Base-by-base conservation (phyloP, 2,797 vertebrate species). In the Acrossocheilus wenchowensis region DNA sequence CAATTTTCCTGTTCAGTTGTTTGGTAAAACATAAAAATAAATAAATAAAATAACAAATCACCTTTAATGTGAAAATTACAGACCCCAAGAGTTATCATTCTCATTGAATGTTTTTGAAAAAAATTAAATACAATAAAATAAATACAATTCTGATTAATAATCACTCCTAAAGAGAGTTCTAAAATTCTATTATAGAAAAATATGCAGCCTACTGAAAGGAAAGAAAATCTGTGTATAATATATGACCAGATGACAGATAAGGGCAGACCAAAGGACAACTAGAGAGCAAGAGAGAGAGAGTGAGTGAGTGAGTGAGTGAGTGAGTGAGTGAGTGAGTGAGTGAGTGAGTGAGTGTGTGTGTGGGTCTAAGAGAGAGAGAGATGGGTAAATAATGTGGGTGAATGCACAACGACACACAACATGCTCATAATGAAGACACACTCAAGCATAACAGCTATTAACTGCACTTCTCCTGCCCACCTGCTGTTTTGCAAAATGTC, bases 401-500 rank as follows among this genome's bases (percentile, higher is more conserved):
- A 84, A 10, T 52, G 34, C 43, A 78, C 8, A 45, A 74, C 26
- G 39, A 48, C 43, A 78, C 45, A 64, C 36, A 79, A 79, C 78
- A 64, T 1, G 0, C 73, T 64, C 73, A 71, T 85, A 85, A 85
- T 85, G 62, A 85, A 82, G 21, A 77, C 54, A 79, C 41, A 77
- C 60, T 64, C 43, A 54, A 78, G 45, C 45, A 78, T 26, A 54
- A 41, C 23, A 41, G 45, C 62, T 26, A 78, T 84, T 84, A 83
- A 30, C 73, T 66, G 60, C 64, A 54, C 62, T 69, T 68, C 39
- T 21, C 64, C 80, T 39, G 45, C 30, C 83, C 86, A 89, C 90
- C 87, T 90, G 89, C 54, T 5, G 15, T 83, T 89, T 87, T 45
- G 6, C 14, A 60, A n/a, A 71, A 57, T 14, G 17, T 72, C 75